These are phyloP conservation scores for Euphydryas editha DNA, from an alignment of 2,888 invertebrate genomes.

Conservation along the genomic window DNA sequence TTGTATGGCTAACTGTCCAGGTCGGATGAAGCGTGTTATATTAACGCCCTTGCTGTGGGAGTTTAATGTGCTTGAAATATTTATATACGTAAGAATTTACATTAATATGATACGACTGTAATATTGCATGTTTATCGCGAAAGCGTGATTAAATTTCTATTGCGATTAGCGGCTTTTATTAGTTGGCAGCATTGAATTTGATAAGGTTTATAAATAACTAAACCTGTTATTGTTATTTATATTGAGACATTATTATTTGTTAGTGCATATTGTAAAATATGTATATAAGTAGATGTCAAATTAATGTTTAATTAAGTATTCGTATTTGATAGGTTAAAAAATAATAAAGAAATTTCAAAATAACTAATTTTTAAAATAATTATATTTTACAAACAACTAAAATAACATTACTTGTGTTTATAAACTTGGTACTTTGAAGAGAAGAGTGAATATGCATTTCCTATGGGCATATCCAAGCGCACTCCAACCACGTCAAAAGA, in stretches of 20 bases:
- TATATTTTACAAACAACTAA: too few species aligned
- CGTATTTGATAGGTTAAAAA: too few species aligned
- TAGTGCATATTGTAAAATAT: too few species aligned
- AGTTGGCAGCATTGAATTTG: background rate
- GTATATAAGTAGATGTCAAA: too few species aligned
- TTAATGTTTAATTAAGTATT: too few species aligned
- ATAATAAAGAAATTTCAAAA: too few species aligned
- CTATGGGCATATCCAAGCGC: too few species aligned
- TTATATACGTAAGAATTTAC: conserved; percentile 14
- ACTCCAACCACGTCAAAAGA: too few species aligned
- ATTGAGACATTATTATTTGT: background rate
- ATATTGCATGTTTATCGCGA: conserved; percentile 19
- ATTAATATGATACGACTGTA: conserved; percentile 11
- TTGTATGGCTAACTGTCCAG: conserved; percentile 69
- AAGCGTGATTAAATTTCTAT: conserved; percentile 35
- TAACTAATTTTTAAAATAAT: too few species aligned
- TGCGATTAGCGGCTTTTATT: conserved; percentile 18
- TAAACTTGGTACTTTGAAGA: too few species aligned
- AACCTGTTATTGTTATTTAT: background rate
- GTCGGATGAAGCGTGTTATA: conserved; percentile 70
- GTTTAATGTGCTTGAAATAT: conserved; percentile 16
- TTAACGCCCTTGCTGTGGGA: conserved; percentile 50
- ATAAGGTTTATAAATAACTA: background rate
- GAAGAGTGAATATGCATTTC: too few species aligned
- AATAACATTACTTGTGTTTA: too few species aligned